A percentile compares a stretch with the other conserved stretches of the same genome.
Evolutionary conservation across 1,140 invertebrate species (phyloP).

Genomic region (Olivierus martensii): DNA sequence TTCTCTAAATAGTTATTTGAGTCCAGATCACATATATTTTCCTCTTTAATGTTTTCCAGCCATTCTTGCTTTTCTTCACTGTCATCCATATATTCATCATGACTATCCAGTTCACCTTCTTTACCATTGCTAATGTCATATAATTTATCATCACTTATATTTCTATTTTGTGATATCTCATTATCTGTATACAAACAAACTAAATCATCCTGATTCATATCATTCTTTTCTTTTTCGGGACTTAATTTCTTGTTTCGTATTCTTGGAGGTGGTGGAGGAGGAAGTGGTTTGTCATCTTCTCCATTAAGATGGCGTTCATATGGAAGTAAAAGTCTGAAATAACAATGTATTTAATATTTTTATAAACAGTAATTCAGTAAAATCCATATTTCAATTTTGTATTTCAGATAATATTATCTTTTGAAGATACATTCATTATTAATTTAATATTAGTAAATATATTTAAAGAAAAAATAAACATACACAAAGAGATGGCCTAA

Average conservation of each 20-base stretch:
- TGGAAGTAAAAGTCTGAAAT: slow-evolving; percentile 26
- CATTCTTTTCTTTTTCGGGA: not conserved
- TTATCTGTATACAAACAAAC: not conserved
- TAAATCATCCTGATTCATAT: not conserved
- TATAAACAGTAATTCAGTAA: not conserved
- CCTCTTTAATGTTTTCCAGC: too few relatives aligned
- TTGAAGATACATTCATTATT: too few relatives aligned
- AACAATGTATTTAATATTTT: slow-evolving; percentile 2
- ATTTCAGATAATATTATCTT: not conserved
- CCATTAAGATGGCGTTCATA: slow-evolving; percentile 27
- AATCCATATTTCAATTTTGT: not conserved
- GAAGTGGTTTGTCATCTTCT: slow-evolving; percentile 18
- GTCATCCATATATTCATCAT: not conserved
- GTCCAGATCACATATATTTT: too few relatives aligned
- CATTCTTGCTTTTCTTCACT: too few relatives aligned
- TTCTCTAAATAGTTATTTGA: too few relatives aligned
- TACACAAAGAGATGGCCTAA: too few relatives aligned
- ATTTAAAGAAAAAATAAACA: too few relatives aligned
- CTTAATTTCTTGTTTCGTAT: not conserved
- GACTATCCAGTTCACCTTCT: not conserved
- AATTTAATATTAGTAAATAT: too few relatives aligned
- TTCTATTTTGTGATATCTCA: not conserved
- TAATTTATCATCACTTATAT: not conserved
- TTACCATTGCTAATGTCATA: not conserved
- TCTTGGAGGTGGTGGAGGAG: slow-evolving; percentile 3